These are phyloP conservation scores for Ariopsis seemanni DNA, from an alignment of 2,113 vertebrate species.

Conservation along the genomic window DNA sequence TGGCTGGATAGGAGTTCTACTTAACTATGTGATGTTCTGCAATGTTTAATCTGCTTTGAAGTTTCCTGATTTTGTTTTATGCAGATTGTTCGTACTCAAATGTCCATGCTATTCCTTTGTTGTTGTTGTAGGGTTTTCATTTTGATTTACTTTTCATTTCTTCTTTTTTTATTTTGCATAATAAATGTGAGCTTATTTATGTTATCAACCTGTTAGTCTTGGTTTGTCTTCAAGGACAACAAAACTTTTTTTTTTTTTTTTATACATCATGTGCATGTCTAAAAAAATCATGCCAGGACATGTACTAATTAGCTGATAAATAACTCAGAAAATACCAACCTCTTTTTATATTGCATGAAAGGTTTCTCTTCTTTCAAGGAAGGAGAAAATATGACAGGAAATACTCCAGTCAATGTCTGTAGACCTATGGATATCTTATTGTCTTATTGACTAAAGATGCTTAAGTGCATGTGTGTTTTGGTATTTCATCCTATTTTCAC, in stretches of 20 bases:
- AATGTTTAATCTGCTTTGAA: conserved; percentile 38
- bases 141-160: conserved; percentile 30
- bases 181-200: conserved; percentile 55
- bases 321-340: conserved; percentile 16
- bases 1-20: conserved; percentile 49
- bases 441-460: conserved; percentile 24
- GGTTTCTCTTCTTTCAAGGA: background rate
- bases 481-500: conserved; percentile 35
- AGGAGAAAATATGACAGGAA: conserved; percentile 8
- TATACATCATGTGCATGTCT: conserved; percentile 24
- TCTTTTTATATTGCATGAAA: conserved; percentile 19
- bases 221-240: conserved; percentile 20
- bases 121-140: conserved; percentile 27
- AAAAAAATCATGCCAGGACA: conserved; percentile 20
- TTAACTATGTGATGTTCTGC: conserved; percentile 48
- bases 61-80: conserved; percentile 26
- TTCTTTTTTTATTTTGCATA: conserved; percentile 47
- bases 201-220: conserved; percentile 34
- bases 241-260: conserved; percentile 3
- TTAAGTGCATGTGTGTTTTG: conserved; percentile 35
- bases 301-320: conserved; percentile 26
- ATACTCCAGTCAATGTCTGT: conserved; percentile 22
- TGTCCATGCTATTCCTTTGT: conserved; percentile 33
- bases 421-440: conserved; percentile 25
- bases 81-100: conserved; percentile 22